Evolutionary conservation across 2,113 vertebrate genomes (phyloP).

Genomic region (Plecturocebus donacophilus): DNA sequence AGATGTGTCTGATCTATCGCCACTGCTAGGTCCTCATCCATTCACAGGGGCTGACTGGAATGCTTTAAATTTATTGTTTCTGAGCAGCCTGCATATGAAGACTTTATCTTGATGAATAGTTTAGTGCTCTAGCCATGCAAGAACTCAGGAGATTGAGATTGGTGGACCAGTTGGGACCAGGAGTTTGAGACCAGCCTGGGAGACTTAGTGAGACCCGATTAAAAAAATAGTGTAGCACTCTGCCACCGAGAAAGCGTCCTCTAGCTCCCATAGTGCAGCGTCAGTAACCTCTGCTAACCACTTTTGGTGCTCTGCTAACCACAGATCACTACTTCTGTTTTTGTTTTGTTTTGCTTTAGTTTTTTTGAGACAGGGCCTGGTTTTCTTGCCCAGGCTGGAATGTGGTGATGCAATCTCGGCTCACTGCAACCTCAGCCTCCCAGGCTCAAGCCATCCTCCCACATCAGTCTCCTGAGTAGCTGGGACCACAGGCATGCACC

Average conservation of each 20-base stretch:
- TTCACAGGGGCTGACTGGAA: neutral
- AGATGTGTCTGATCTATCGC: neutral
- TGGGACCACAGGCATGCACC: too few relatives aligned
- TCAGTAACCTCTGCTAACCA: too few relatives aligned
- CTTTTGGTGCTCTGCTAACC: accelerated
- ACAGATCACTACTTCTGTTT: neutral
- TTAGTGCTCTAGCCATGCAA: too few relatives aligned
- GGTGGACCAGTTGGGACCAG: neutral
- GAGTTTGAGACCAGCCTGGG: neutral
- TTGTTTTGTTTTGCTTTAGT: neutral
- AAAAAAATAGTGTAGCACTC: neutral
- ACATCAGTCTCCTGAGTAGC: too few relatives aligned
- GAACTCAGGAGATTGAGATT: neutral
- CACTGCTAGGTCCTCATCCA: neutral
- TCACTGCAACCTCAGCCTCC: too few relatives aligned
- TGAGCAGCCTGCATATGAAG: neutral
- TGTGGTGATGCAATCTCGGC: too few relatives aligned
- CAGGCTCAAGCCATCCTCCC: too few relatives aligned
- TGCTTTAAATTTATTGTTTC: neutral
- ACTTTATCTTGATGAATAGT: neutral
- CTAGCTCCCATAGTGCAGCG: neutral
- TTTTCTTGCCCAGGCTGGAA: too few relatives aligned
- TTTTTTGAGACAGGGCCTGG: too few relatives aligned
- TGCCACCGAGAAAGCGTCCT: too few relatives aligned
- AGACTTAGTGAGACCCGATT: neutral